These are phyloP conservation scores for Denticeps clupeoides DNA, from an alignment of 2,797 vertebrate genomes.

Conservation along the genomic window DNA sequence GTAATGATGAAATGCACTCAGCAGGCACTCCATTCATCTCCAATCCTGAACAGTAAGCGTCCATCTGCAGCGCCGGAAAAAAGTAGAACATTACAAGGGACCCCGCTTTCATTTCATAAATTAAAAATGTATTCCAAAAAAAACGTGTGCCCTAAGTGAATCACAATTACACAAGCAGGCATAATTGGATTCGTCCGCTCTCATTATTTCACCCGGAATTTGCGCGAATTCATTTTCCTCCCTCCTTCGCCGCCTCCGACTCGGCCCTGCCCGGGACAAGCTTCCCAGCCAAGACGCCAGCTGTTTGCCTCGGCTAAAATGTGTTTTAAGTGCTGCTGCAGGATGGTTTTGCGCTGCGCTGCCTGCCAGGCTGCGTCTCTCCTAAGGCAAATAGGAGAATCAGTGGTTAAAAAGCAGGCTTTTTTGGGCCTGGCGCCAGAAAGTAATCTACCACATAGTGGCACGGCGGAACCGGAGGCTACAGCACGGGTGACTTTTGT, in stretches of 20 bases:
- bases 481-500: neutral
- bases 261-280: constrained; percentile 29
- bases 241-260: constrained; percentile 16
- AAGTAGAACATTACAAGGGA: constrained; percentile 1
- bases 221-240: constrained; percentile 40
- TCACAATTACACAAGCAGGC: constrained; percentile 24
- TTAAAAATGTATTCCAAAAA: constrained; percentile 29
- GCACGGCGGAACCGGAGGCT: neutral
- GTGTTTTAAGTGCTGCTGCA: constrained; percentile 65
- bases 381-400: constrained; percentile 58
- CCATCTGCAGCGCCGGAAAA: neutral
- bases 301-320: constrained; percentile 62
- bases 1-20: too few species aligned
- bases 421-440: constrained; percentile 58
- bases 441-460: constrained; percentile 56
- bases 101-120: constrained; percentile 24
- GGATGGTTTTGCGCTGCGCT: constrained; percentile 58
- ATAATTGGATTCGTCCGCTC: constrained; percentile 26
- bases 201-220: constrained; percentile 48
- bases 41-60: neutral
- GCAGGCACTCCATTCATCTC: neutral
- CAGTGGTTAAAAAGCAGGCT: constrained; percentile 68
- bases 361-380: constrained; percentile 48
- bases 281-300: constrained; percentile 57
- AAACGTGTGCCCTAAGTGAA: constrained; percentile 23